Conservation (phyloP, 2,888 invertebrate species). For the Luperina testacea region DNA sequence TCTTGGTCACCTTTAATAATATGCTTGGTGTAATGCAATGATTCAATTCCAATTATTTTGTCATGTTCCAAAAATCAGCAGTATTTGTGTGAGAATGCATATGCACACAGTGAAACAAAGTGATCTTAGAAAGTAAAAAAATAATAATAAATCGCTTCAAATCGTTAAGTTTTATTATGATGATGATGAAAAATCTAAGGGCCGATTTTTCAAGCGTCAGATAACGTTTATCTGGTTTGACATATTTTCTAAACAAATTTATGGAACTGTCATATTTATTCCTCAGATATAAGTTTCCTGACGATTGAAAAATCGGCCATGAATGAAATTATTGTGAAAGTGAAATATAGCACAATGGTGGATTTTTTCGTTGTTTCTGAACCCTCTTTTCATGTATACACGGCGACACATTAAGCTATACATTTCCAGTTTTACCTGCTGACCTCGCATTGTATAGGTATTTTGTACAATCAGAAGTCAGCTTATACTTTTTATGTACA, state of each 20-base stretch:
- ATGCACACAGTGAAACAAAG: neutral
- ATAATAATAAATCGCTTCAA: neutral
- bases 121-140: neutral
- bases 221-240: neutral
- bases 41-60: conserved; percentile 1
- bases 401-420: neutral
- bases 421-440: neutral
- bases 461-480: neutral
- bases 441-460: neutral
- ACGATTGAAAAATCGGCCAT: neutral
- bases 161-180: conserved; percentile 3
- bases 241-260: neutral
- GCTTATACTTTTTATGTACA: neutral
- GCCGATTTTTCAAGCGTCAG: neutral
- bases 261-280: neutral
- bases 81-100: neutral
- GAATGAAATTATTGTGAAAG: neutral
- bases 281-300: neutral
- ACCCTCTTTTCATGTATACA: neutral
- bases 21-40: neutral
- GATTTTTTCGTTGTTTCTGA: conserved; percentile 5
- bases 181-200: neutral
- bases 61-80: conserved; percentile 2
- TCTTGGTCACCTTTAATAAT: conserved; percentile 22
- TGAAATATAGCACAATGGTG: conserved; percentile 5